These are phyloP conservation scores for Buathra laborator DNA, from an alignment of 2,888 invertebrate genomes.

Conservation along the genomic window DNA sequence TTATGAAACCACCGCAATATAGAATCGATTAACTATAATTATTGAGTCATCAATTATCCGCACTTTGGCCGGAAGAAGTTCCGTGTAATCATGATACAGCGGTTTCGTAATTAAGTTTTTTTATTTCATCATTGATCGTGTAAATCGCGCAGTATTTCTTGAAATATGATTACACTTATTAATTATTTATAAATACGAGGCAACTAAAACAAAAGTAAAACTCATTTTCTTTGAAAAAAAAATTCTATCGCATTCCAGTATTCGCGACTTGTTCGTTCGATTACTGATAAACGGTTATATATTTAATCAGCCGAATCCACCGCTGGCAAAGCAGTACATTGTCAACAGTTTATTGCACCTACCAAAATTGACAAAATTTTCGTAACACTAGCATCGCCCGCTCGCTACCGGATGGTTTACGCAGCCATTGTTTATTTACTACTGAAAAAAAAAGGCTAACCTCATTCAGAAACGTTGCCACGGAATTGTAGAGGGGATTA, in stretches of 20 bases:
- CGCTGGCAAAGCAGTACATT: constrained; percentile 17
- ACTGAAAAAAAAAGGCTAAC: neutral
- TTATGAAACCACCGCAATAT: neutral
- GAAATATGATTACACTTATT: no score
- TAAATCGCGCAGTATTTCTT: no score
- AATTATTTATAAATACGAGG: no score
- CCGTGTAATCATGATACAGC: neutral
- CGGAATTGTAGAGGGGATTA: constrained; percentile 15
- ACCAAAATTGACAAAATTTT: neutral
- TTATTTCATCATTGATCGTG: no score
- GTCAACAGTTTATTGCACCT: neutral
- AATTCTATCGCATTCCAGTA: neutral
- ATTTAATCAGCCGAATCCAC: neutral
- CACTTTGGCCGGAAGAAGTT: neutral
- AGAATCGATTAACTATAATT: neutral
- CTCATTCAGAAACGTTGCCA: constrained; percentile 22
- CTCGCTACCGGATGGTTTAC: constrained; percentile 8
- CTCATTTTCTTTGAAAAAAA: no score
- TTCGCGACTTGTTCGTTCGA: neutral
- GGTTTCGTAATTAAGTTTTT: no score
- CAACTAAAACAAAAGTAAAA: no score
- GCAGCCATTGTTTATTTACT: neutral
- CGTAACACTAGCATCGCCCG: neutral
- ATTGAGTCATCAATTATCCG: neutral
- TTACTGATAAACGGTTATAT: neutral